Conservation (phyloP, 2,113 vertebrate genomes). For the Addax nasomaculatus region DNA sequence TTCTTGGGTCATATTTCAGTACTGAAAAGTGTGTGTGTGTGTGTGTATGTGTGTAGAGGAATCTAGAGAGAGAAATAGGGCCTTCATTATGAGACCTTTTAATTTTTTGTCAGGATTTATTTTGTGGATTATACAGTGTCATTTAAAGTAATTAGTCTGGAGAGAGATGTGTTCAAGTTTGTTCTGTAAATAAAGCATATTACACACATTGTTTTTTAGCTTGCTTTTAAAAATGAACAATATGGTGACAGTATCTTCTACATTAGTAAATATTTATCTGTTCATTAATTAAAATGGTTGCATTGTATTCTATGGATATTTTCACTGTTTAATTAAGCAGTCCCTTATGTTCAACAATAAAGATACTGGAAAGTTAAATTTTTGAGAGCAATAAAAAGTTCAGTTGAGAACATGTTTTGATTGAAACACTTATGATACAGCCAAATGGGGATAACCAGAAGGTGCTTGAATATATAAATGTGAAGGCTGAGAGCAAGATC, state of each 20-base stretch:
- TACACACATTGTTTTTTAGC: not conserved
- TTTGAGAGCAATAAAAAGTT: constrained; percentile 3
- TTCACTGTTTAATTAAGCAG: constrained; percentile 20
- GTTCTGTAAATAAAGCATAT: not conserved
- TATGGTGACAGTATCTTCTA: not conserved
- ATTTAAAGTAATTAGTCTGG: not conserved
- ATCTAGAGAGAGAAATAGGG: not conserved
- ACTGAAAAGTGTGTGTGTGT: not conserved
- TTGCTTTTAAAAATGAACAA: constrained; percentile 7
- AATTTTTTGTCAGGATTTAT: not conserved
- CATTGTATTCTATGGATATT: not conserved
- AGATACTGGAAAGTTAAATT: not conserved
- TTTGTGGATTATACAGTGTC: not conserved
- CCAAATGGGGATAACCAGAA: not conserved
- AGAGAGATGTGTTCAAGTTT: constrained; percentile 7
- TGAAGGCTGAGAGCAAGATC: not conserved
- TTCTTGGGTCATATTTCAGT: not conserved
- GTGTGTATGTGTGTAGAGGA: not conserved
- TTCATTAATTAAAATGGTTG: not conserved
- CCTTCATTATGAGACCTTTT: not conserved
- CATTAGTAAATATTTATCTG: not conserved
- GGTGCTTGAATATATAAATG: not conserved
- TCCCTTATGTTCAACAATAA: not conserved
- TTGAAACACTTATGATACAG: not conserved
- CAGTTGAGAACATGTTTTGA: not conserved